Conservation (phyloP, 1,140 invertebrate genomes). For the Trissolcus basalis region DNA sequence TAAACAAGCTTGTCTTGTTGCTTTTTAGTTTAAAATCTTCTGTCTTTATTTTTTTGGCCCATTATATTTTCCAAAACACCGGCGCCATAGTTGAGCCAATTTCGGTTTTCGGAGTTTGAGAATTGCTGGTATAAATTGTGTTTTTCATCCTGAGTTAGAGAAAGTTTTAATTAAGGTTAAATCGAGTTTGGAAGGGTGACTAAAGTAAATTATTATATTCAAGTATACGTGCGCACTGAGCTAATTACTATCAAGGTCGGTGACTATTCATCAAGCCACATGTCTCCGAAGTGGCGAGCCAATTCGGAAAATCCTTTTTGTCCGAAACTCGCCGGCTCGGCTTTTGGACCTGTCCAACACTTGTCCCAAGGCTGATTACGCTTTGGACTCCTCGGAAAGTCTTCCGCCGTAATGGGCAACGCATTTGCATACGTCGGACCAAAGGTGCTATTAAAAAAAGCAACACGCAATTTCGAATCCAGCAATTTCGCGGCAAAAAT, state of each 20-base stretch:
- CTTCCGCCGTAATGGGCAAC: neutral
- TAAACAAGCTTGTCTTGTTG: no score
- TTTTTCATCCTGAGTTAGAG: no score
- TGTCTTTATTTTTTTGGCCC: no score
- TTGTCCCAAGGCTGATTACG: conserved; percentile 38
- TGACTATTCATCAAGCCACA: conserved; percentile 65
- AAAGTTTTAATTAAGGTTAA: neutral
- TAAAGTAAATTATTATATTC: conserved; percentile 22
- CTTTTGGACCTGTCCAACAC: conserved; percentile 59
- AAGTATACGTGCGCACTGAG: conserved; percentile 49
- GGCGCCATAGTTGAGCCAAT: no score
- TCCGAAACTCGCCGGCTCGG: conserved; percentile 45
- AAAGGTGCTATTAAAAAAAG: neutral
- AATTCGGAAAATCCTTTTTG: conserved; percentile 64
- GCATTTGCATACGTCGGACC: conserved; percentile 35
- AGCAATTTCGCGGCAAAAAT: no score
- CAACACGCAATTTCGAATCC: neutral
- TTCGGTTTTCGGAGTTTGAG: no score
- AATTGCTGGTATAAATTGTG: no score
- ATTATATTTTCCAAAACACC: neutral
- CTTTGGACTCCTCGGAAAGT: conserved; percentile 15
- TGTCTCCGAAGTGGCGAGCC: conserved; percentile 64
- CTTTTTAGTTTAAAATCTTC: no score
- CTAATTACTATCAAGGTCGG: conserved; percentile 69
- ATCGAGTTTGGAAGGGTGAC: neutral